phyloP scores from a whole-genome alignment of 2,113 vertebrate genomes.

The Alligator sinensis region DNA sequence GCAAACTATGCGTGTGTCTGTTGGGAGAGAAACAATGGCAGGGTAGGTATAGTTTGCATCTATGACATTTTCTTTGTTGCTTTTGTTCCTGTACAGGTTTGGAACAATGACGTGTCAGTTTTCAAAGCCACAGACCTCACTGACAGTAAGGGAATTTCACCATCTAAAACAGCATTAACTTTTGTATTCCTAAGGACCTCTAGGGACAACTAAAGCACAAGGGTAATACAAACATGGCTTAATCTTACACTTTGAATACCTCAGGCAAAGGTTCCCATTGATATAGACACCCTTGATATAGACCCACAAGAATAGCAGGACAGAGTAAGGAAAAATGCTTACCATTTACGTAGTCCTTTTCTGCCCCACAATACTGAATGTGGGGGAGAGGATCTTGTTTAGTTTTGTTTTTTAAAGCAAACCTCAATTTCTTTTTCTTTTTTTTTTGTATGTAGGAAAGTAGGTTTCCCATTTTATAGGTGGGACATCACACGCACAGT shows the following conservation, averaged over 20 bases:
- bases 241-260: neutral
- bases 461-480: neutral
- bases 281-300: neutral
- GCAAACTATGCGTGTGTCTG: neutral
- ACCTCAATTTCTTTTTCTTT: neutral
- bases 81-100: neutral
- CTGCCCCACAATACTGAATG: neutral
- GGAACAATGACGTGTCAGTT: neutral
- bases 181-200: neutral
- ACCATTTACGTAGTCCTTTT: neutral
- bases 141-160: neutral
- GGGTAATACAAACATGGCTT: neutral
- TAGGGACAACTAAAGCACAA: neutral
- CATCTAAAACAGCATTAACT: neutral
- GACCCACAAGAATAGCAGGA: neutral
- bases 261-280: neutral
- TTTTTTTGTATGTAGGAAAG: neutral
- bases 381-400: too few species aligned
- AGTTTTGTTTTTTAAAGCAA: neutral
- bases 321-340: neutral
- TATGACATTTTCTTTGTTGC: neutral
- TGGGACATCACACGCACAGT: neutral
- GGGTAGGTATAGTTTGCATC: neutral
- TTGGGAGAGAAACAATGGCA: accelerated
- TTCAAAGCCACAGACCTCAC: neutral